Conservation (phyloP, 2,113 vertebrate genomes). For the Nanorana parkeri region DNA sequence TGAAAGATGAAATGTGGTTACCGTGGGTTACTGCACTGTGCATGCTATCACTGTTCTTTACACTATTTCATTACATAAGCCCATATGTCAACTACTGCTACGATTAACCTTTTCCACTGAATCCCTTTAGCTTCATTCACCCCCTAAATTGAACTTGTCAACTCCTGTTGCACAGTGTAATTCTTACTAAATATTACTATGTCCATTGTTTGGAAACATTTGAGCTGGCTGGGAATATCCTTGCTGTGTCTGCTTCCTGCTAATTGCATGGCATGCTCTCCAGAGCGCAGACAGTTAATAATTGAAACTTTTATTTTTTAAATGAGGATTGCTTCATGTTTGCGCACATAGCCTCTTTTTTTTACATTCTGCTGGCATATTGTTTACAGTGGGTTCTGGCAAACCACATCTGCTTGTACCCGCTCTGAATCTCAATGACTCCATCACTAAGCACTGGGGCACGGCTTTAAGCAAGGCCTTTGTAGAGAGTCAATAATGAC, state of each 20-base stretch:
- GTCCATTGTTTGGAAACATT: not conserved
- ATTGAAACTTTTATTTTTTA: slow-evolving; percentile 60
- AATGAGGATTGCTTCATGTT: slow-evolving; percentile 71
- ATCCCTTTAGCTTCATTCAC: too few species aligned
- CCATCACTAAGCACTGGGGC: slow-evolving; percentile 72
- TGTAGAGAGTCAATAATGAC: slow-evolving; percentile 82
- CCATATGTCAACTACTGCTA: too few species aligned
- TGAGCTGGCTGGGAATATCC: not conserved
- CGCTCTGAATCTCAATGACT: slow-evolving; percentile 83
- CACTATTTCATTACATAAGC: too few species aligned
- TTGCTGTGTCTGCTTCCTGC: slow-evolving; percentile 7
- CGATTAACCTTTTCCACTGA: too few species aligned
- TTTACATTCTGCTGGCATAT: slow-evolving; percentile 80
- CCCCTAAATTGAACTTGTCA: too few species aligned
- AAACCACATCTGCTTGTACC: slow-evolving; percentile 80
- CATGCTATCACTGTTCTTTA: too few species aligned
- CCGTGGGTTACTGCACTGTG: too few species aligned
- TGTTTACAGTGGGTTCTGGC: slow-evolving; percentile 77
- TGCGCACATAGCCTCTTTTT: slow-evolving; percentile 78
- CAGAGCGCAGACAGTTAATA: slow-evolving; percentile 62
- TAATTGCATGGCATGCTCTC: slow-evolving; percentile 17
- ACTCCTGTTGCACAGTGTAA: too few species aligned
- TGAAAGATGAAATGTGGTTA: too few species aligned
- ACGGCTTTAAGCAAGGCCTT: slow-evolving; percentile 75
- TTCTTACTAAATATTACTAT: not conserved